A percentile compares a stretch with the other conserved stretches of the same genome.
Conservation (phyloP, 2,113 vertebrate species). For the Scytalopus superciliaris region DNA sequence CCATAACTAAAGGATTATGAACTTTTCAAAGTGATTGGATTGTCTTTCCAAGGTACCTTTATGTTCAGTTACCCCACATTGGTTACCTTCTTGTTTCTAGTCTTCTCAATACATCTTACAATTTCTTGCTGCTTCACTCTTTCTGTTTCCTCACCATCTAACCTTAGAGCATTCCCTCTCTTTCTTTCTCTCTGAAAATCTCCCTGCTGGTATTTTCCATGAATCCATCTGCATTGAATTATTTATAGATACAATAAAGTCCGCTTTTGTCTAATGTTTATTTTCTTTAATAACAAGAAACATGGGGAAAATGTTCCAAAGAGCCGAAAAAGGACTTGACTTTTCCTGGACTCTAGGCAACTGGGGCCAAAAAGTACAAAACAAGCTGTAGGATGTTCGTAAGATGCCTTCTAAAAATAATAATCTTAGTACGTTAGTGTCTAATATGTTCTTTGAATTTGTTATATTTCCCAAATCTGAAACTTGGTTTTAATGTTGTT, state of each 20-base stretch:
- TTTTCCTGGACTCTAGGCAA: constrained; percentile 65
- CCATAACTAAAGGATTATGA: neutral
- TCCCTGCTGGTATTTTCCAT: constrained; percentile 62
- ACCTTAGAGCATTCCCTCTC: constrained; percentile 21
- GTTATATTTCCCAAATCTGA: neutral
- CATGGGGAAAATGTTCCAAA: constrained; percentile 71
- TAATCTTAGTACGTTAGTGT: neutral
- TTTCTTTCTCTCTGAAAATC: constrained; percentile 48
- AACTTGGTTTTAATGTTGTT: neutral
- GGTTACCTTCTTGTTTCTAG: constrained; percentile 32
- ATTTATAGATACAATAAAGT: constrained; percentile 78
- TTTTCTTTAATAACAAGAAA: constrained; percentile 80
- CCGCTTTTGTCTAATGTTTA: constrained; percentile 74
- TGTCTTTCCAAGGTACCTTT: neutral
- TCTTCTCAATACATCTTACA: constrained; percentile 40
- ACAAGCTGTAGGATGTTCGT: constrained; percentile 47
- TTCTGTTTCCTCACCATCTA: constrained; percentile 47
- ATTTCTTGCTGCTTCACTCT: constrained; percentile 28
- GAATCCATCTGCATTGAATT: constrained; percentile 77
- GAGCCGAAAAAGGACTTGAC: constrained; percentile 58
- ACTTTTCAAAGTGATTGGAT: neutral
- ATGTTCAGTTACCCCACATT: neutral
- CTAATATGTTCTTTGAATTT: neutral
- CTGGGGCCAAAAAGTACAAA: constrained; percentile 72
- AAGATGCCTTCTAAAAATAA: constrained; percentile 63